Base-by-base conservation (phyloP, 2,888 invertebrate species). In the Amorpha juglandis region DNA sequence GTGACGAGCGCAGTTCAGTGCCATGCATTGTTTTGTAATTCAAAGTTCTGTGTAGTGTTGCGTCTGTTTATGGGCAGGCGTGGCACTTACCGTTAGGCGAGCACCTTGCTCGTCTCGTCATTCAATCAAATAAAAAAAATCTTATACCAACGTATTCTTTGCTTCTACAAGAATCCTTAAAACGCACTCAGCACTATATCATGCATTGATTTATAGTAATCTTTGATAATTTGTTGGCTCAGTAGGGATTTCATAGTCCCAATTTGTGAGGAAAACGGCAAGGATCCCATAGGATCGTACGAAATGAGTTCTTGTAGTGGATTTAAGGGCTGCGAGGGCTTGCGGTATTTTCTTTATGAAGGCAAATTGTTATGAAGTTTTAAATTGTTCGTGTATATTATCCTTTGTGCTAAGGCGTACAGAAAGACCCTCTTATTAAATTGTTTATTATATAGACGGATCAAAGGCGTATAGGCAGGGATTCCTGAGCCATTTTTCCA, bases 301-400 rank as follows among this genome's bases (percentile, higher is more conserved):
- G 19, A 58, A 16, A 19, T 38, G 38, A 42, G 19, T 19, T 35
- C 16, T 19, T 58, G 58, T 58, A 19, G n/a, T n/a, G n/a, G 38
- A 42, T 27, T 3, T 27, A 12, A 21, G 21, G 14, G 16, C n/a
- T n/a, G 33, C 11, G 16, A 16, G 38, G 58, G 42, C 16, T 42
- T 12, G 58, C 42, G 58, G 58, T 58, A 58, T 58, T 58, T 58
- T 58, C 58, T 58, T 58, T 58, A 58, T 58, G 42, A 58, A 58
- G 42, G 58, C 38, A 58, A 58, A 58, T 58, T 58, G 42, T 58
- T 58, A 58, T 58, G 58, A 58, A 58, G 38, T 58, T 58, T 58
- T 58, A 58, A 58, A 58, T 58, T 58, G 58, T 58, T 58, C 42
- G 42, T 58, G 38, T 58, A 19, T 27, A 52, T 58, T 58, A 42